A percentile compares a stretch with the other conserved stretches of the same genome.
Evolutionary conservation across 2,113 vertebrate species (phyloP).

Genomic region (Electrona antarctica): DNA sequence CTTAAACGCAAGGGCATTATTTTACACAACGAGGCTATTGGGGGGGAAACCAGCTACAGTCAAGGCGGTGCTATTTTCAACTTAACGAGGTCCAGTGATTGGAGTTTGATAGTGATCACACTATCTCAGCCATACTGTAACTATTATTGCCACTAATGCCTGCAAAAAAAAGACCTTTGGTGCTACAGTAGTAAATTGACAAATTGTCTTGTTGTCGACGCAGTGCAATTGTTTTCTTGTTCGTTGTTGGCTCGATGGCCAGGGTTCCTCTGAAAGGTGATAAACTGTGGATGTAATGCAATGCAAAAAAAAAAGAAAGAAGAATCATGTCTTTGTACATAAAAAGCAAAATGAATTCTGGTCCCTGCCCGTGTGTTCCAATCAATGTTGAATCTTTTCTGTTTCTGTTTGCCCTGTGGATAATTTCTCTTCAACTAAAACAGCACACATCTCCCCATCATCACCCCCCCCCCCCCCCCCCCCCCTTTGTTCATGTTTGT

Average conservation of each 20-base stretch:
- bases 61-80: conserved; percentile 79
- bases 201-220: conserved; percentile 77
- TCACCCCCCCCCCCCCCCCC: too few relatives aligned
- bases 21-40: conserved; percentile 59
- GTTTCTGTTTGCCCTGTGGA: conserved; percentile 70
- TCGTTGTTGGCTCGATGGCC: conserved; percentile 81
- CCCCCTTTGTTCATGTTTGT: conserved; percentile 68
- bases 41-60: conserved; percentile 56
- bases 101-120: conserved; percentile 65
- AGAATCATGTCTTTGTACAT: conserved; percentile 71
- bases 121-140: conserved; percentile 64
- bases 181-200: conserved; percentile 81
- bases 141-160: conserved; percentile 74
- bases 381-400: conserved; percentile 51
- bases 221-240: conserved; percentile 77
- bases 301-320: conserved; percentile 41
- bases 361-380: conserved; percentile 44
- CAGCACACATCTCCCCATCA: conserved; percentile 69
- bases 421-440: conserved; percentile 62
- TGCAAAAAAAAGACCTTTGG: conserved; percentile 76
- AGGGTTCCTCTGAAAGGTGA: conserved; percentile 55
- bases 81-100: conserved; percentile 70
- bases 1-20: conserved; percentile 61
- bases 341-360: conserved; percentile 76
- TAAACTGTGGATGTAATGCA: conserved; percentile 70